Percentiles rank a stretch among this genome's conserved stretches.
Evolutionary conservation across 1,140 invertebrate species (phyloP).

Genomic region (Solenopsis invicta): DNA sequence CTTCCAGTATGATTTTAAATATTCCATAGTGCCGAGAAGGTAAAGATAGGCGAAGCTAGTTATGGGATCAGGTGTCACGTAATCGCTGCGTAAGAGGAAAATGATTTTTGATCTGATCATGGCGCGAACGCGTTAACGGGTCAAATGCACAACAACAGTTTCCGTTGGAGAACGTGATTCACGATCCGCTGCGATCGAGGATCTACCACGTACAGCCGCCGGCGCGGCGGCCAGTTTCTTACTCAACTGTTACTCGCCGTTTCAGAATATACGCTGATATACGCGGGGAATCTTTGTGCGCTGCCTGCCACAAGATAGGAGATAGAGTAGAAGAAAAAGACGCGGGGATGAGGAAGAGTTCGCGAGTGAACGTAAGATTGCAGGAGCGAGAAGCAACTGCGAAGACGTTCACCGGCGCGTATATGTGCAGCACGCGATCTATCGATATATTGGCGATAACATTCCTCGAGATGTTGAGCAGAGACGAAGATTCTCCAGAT

Average conservation of each 20-base stretch:
- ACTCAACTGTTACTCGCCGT: slow-evolving; percentile 43
- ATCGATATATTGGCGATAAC: slow-evolving; percentile 44
- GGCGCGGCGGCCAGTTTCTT: slow-evolving; percentile 28
- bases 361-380: slow-evolving; percentile 50
- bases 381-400: slow-evolving; percentile 43
- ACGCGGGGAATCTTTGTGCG: slow-evolving; percentile 6
- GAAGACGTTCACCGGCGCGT: slow-evolving; percentile 54
- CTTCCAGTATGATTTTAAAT: not conserved
- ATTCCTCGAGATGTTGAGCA: not conserved
- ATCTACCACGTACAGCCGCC: slow-evolving; percentile 51
- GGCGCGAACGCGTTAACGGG: slow-evolving; percentile 39
- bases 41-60: not conserved
- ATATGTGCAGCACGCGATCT: slow-evolving; percentile 60
- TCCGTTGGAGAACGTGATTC: slow-evolving; percentile 64
- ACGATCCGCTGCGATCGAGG: slow-evolving; percentile 32
- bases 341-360: not conserved
- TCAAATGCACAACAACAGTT: slow-evolving; percentile 59
- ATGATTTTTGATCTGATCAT: slow-evolving; percentile 42
- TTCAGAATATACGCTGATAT: slow-evolving; percentile 17
- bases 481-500: not conserved
- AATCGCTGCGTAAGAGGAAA: slow-evolving; percentile 24
- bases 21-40: not conserved
- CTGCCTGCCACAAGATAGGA: not conserved
- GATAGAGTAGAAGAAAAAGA: slow-evolving; percentile 1
- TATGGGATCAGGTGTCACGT: slow-evolving; percentile 35